Evolutionary conservation across 2,888 invertebrate species (phyloP).

Genomic region (Proisotoma minuta): DNA sequence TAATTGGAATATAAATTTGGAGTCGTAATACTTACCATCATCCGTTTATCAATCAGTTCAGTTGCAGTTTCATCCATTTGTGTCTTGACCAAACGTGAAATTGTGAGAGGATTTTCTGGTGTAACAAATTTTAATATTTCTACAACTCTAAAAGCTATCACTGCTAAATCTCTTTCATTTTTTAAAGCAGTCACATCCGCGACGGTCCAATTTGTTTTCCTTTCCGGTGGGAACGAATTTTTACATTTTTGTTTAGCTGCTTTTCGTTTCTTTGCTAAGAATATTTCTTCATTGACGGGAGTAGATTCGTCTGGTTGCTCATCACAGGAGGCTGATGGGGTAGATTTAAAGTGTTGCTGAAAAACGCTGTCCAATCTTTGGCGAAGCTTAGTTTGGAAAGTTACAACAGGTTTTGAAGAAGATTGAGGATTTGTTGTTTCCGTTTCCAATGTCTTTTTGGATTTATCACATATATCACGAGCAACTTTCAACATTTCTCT

Average conservation of each 20-base stretch:
- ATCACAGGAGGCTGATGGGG: background rate
- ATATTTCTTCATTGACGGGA: too few species aligned
- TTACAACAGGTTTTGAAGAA: background rate
- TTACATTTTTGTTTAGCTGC: background rate
- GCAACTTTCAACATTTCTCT: background rate
- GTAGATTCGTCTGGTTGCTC: background rate
- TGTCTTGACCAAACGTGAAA: background rate
- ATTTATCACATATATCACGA: background rate
- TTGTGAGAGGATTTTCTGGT: background rate
- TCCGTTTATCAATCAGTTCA: background rate
- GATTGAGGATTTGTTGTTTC: background rate
- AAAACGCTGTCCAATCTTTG: background rate
- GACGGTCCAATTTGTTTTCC: background rate
- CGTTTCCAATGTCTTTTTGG: background rate
- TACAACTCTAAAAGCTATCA: background rate
- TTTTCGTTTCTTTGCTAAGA: background rate
- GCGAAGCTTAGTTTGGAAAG: background rate
- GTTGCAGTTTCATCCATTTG: background rate
- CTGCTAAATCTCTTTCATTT: background rate
- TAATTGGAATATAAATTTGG: too few species aligned
- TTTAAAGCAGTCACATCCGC: background rate
- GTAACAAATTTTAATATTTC: background rate
- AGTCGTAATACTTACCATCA: background rate
- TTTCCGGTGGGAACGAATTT: background rate
- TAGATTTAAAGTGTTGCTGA: background rate